Evolutionary conservation across 2,113 vertebrate genomes (phyloP).

Genomic region (Xiphophorus maculatus): DNA sequence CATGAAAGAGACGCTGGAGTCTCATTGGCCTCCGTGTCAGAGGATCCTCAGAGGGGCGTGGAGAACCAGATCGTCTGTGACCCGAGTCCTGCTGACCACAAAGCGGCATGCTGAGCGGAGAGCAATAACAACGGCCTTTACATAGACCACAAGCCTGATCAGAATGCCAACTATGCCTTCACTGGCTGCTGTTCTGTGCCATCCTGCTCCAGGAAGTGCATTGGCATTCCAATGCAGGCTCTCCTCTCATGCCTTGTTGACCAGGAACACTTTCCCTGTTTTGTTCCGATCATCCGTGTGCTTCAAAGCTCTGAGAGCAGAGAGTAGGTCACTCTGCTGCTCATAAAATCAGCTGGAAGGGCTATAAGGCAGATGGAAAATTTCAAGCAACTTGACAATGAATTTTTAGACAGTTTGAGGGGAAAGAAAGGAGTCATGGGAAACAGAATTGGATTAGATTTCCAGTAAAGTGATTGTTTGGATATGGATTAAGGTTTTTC

Average conservation of each 20-base stretch:
- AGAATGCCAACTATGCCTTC: slow-evolving; percentile 62
- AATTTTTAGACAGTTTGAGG: slow-evolving; percentile 2
- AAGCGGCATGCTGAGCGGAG: slow-evolving; percentile 48
- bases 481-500: neutral
- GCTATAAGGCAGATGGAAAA: slow-evolving; percentile 17
- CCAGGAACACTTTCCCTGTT: slow-evolving; percentile 30
- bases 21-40: slow-evolving; percentile 7
- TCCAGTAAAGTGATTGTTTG: slow-evolving; percentile 18
- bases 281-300: slow-evolving; percentile 38
- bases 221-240: slow-evolving; percentile 60
- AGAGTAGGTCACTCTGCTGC: slow-evolving; percentile 36
- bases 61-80: slow-evolving; percentile 30
- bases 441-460: slow-evolving; percentile 12
- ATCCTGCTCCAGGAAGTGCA: slow-evolving; percentile 58
- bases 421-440: neutral
- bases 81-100: slow-evolving; percentile 30
- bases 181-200: slow-evolving; percentile 31
- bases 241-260: slow-evolving; percentile 23
- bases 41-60: slow-evolving; percentile 10
- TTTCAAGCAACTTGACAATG: neutral
- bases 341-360: slow-evolving; percentile 26
- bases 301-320: slow-evolving; percentile 17
- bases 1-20: slow-evolving; percentile 25
- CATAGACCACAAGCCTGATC: slow-evolving; percentile 58
- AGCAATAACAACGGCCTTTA: slow-evolving; percentile 49